Base-by-base conservation (phyloP, 2,797 vertebrate species). In the Pagetopsis macropterus region DNA sequence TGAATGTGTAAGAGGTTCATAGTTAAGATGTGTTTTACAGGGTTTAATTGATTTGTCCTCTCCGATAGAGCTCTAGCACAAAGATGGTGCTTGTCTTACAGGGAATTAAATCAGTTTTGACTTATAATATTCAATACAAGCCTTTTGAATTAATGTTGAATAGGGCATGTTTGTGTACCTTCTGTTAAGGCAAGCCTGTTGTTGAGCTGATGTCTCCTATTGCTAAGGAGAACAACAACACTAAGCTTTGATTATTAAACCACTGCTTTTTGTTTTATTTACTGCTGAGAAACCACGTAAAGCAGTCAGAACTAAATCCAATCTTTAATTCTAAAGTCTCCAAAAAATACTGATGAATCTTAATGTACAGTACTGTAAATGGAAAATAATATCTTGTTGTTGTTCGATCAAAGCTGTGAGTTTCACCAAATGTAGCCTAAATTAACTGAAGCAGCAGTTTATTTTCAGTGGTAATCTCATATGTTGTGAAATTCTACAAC, bases 31-130 rank as follows among this genome's bases (percentile, higher is more conserved):
- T 40, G 46, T 70, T 82, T 59, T 52, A 62, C 78, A 76, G 55
- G 17, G 50, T 46, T 59, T 67, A 50, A 73, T 65, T 67, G 77
- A 84, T 71, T 75, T 3, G 12, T 69, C 55, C 4, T 3, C 70
- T 19, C 16, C 40, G 72, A 59, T 40, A 12, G 11, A 5, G 48
- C 56, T 19, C 4, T 19, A 41, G 44, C 64, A 49, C 70, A 51
- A 61, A 45, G 3, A 48, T 45, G 74, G 65, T 44, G 41, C 0
- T 0, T 54, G 60, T 50, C 74, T 72, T 5, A 65, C 10, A 41
- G 10, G 4, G 27, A 41, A 9, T 9, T 37, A 6, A 37, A 37
- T 49, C 54, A 59, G 19, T 68, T 72, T 67, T 66, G 31, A 43
- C 43, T 50, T 70, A 7, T 62, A 55, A 63, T 33, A 12, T 62